Base-by-base conservation (phyloP, 2,888 invertebrate genomes). In the Macropis europaea region DNA sequence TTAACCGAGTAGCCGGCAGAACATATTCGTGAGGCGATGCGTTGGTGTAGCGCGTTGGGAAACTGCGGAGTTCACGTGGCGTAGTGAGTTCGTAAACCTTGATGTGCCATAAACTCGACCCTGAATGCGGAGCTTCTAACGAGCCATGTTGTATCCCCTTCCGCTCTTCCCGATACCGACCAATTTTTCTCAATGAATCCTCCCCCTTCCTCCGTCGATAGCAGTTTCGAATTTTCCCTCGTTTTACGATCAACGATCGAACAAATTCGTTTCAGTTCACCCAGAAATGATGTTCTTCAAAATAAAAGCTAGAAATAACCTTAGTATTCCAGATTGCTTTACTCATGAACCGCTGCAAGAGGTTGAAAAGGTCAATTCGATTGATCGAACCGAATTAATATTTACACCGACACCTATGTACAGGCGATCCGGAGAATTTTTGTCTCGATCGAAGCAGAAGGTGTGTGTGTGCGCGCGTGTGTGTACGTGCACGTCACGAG, bases 171-270 rank as follows among this genome's bases (percentile, higher is more conserved):
- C 63, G 13, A 62, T 68, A 68, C 67, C 45, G 22, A 48, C 68
- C 42, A 57, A 64, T 69, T 69, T 59, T 69, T 69, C 56, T 64
- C 57, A 69, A 69, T 69, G 69, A 63, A 56, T n/a, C n/a, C n/a
- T n/a, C n/a, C n/a, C n/a, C n/a, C n/a, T n/a, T n/a, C 26, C 43
- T 0, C 22, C 36, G 6, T 13, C 19, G 43, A 47, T 67, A 32
- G 53, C 47, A 38, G 45, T 47, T 56, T 1, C 5, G 28, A 6
- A 22, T 19, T 43, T 22, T 15, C 1, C 6, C 13, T 15, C 22
- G 13, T n/a, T n/a, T n/a, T n/a, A n/a, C n/a, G n/a, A n/a, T n/a
- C n/a, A n/a, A n/a, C n/a, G n/a, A n/a, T n/a, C n/a, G n/a, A n/a
- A n/a, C n/a, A n/a, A n/a, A n/a, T n/a, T n/a, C n/a, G n/a, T n/a